Evolutionary conservation across 2,797 vertebrate species (phyloP).

Genomic region (Lacerta agilis): DNA sequence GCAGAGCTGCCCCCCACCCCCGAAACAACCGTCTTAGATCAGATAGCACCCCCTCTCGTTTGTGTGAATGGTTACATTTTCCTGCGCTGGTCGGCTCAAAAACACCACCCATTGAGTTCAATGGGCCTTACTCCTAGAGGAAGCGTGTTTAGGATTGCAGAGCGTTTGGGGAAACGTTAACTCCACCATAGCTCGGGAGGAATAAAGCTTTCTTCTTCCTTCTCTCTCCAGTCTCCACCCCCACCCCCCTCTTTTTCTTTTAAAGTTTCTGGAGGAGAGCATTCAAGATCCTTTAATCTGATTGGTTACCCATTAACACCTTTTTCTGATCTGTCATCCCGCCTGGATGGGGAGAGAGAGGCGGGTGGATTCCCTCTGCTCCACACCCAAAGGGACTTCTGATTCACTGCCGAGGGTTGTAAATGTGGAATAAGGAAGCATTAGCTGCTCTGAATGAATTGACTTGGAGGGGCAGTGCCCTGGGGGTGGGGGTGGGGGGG

Average conservation of each 20-base stretch:
- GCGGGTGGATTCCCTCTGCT: not conserved
- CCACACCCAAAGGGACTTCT: not conserved
- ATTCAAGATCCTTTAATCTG: not conserved
- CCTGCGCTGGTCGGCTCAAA: not conserved
- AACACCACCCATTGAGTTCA: not conserved
- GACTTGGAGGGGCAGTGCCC: not conserved
- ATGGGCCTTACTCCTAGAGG: not conserved
- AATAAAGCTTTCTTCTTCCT: not conserved
- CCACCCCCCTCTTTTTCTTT: not conserved
- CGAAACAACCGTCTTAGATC: not conserved
- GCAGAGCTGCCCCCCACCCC: not conserved
- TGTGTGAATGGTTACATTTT: not conserved
- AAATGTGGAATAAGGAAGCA: not conserved
- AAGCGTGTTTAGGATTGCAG: not conserved
- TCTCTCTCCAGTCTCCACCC: not conserved
- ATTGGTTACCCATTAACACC: conserved; percentile 11
- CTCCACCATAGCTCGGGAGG: not conserved
- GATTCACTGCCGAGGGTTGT: not conserved
- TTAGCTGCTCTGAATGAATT: not conserved
- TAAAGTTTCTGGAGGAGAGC: not conserved
- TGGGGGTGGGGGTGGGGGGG: not conserved
- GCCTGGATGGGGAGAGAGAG: not conserved
- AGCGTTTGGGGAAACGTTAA: not conserved
- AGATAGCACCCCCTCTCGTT: not conserved
- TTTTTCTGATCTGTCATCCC: not conserved